Percentiles rank a stretch among this genome's conserved stretches.
These are phyloP conservation scores for Myotis daubentonii DNA, from an alignment of 2,797 vertebrate genomes.

Conservation along the genomic window DNA sequence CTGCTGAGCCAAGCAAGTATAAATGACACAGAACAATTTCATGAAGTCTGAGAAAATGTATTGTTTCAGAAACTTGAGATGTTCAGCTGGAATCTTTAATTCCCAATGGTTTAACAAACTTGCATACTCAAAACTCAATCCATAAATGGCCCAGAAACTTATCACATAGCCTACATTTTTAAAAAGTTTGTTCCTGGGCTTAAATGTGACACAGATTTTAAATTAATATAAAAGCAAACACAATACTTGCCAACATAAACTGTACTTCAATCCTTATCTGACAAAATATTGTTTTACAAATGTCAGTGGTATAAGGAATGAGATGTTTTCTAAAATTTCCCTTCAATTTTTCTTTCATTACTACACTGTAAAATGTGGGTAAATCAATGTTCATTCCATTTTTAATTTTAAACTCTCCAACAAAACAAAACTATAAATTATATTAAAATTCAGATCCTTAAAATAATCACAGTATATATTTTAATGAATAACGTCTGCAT, in stretches of 20 bases:
- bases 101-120: constrained; percentile 82
- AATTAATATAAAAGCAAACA: constrained; percentile 80
- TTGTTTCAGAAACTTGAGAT: constrained; percentile 86
- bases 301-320: constrained; percentile 77
- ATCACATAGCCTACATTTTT: constrained; percentile 77
- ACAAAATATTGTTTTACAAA: constrained; percentile 78
- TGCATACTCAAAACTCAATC: constrained; percentile 70
- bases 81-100: constrained; percentile 83
- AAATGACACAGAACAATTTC: constrained; percentile 87
- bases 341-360: constrained; percentile 60
- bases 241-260: constrained; percentile 75
- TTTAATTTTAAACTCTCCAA: constrained; percentile 61
- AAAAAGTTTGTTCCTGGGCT: constrained; percentile 71
- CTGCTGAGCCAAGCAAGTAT: constrained; percentile 82
- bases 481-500: constrained; percentile 15
- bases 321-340: constrained; percentile 63
- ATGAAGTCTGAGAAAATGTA: constrained; percentile 87
- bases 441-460: constrained; percentile 21
- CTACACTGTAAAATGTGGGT: not conserved
- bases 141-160: constrained; percentile 75
- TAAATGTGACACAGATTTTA: constrained; percentile 76
- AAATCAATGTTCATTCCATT: constrained; percentile 45
- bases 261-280: constrained; percentile 69
- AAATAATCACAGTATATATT: constrained; percentile 31
- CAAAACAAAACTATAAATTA: constrained; percentile 57